A percentile compares a stretch with the other conserved stretches of the same genome.
These are phyloP conservation scores for Arenaria interpres DNA, from an alignment of 2,113 vertebrate species.

Conservation along the genomic window DNA sequence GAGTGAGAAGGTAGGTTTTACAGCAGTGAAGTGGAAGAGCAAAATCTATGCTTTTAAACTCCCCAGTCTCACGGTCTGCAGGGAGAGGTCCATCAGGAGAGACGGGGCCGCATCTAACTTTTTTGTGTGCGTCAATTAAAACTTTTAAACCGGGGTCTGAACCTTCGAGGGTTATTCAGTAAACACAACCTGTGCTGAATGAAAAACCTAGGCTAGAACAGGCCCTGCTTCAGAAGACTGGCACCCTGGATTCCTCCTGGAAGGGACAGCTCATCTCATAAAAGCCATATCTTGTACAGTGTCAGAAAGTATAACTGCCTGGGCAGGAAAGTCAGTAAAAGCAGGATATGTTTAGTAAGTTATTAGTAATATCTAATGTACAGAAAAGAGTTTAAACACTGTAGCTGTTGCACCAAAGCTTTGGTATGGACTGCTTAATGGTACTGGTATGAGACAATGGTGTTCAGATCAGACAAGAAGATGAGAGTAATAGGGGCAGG, in stretches of 20 bases:
- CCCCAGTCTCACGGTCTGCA: background rate
- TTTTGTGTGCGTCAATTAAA: background rate
- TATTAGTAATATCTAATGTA: background rate
- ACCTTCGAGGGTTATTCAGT: background rate
- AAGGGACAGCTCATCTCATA: background rate
- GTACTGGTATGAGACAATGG: background rate
- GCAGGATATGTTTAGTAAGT: background rate
- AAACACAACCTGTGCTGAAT: background rate
- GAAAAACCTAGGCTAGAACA: background rate
- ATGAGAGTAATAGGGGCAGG: background rate
- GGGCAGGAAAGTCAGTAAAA: background rate
- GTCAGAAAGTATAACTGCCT: background rate
- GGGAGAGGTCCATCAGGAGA: background rate
- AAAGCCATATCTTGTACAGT: background rate
- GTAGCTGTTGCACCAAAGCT: background rate
- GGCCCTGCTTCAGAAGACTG: background rate
- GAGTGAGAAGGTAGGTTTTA: background rate
- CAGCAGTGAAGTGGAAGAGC: background rate
- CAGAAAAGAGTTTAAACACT: background rate
- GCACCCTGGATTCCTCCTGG: background rate
- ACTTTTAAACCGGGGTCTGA: background rate
- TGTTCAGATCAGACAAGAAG: background rate
- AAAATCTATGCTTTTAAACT: slow-evolving; percentile 18
- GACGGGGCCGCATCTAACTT: background rate
- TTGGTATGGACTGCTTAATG: background rate